These are phyloP conservation scores for Seira musarum DNA, from an alignment of 2,888 invertebrate genomes.

Conservation along the genomic window DNA sequence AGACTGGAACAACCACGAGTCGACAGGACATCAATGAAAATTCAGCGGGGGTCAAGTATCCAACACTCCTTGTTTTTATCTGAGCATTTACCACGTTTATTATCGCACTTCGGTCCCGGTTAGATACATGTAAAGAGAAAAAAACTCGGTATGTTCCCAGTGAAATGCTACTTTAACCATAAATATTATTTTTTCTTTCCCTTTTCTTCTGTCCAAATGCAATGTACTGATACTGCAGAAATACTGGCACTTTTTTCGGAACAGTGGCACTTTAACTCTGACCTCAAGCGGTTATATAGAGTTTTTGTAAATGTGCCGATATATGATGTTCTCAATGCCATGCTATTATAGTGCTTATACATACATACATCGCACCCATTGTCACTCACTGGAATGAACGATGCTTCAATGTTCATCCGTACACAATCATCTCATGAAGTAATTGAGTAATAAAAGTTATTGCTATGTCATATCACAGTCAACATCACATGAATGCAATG, in stretches of 20 bases:
- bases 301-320: background rate
- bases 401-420: background rate
- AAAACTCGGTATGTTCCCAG: background rate
- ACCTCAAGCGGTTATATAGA: background rate
- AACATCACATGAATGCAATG: background rate
- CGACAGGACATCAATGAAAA: conserved; percentile 51
- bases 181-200: conserved; percentile 28
- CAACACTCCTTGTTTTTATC: conserved; percentile 60
- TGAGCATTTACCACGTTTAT: conserved; percentile 45
- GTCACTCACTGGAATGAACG: background rate
- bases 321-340: background rate
- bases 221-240: too few species aligned
- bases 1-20: conserved; percentile 45
- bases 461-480: background rate
- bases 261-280: background rate
- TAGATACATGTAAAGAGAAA: too few species aligned
- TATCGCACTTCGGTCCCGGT: conserved; percentile 41
- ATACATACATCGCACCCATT: too few species aligned
- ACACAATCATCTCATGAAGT: background rate
- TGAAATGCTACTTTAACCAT: conserved; percentile 23
- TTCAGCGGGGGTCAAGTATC: conserved; percentile 62
- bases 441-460: background rate
- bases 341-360: background rate
- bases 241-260: background rate
- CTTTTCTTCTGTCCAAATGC: too few species aligned